These are phyloP conservation scores for Morus bassanus DNA, from an alignment of 2,797 vertebrate genomes.

Conservation along the genomic window DNA sequence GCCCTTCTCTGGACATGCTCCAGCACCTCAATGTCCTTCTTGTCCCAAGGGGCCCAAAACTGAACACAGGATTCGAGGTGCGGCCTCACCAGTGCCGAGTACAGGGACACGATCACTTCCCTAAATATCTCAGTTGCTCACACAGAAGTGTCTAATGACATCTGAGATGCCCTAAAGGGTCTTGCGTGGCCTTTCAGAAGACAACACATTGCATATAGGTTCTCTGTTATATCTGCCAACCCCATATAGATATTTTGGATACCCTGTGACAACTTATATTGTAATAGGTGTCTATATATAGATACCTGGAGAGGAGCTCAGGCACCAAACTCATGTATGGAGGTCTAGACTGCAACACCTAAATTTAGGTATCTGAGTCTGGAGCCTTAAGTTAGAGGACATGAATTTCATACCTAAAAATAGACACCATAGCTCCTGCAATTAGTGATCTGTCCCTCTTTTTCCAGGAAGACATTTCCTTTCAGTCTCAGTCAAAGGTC, in stretches of 20 bases:
- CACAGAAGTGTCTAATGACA: background rate
- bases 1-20: accelerated
- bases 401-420: background rate
- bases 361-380: background rate
- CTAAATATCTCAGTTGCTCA: background rate
- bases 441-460: background rate
- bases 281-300: background rate
- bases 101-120: background rate
- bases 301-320: background rate
- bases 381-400: background rate
- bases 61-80: background rate
- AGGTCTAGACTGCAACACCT: background rate
- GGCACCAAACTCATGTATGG: background rate
- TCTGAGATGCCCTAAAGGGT: background rate
- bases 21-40: background rate
- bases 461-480: background rate
- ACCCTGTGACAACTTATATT: no score
- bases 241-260: background rate
- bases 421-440: background rate
- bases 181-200: background rate
- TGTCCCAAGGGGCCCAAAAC: background rate
- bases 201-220: background rate
- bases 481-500: background rate
- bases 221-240: background rate
- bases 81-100: accelerated